Conservation (phyloP, 2,797 vertebrate species). For the Carcharodon carcharias region DNA sequence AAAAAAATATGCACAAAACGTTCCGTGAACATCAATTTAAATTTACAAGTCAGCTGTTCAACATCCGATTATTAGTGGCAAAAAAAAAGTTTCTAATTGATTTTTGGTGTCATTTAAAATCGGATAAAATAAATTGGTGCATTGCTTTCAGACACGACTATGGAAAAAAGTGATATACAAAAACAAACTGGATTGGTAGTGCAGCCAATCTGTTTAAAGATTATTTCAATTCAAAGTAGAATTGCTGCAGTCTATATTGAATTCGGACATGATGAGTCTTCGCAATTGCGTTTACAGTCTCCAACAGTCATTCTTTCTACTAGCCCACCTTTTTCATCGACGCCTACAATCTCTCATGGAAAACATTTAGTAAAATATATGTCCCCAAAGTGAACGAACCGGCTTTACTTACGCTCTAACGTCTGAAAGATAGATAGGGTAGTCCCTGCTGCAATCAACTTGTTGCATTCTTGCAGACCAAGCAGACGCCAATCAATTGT, state of each 20-base stretch:
- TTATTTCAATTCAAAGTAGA: neutral
- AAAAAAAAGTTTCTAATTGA: neutral
- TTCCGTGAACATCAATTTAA: neutral
- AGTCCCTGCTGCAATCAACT: neutral
- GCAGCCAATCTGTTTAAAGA: neutral
- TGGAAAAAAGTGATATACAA: too few species aligned
- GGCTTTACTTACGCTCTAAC: neutral
- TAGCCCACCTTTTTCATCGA: neutral
- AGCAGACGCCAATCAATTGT: neutral
- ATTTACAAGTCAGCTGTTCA: neutral
- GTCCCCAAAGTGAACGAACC: neutral
- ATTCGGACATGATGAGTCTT: neutral
- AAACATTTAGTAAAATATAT: neutral
- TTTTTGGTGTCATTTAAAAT: neutral
- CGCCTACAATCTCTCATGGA: neutral
- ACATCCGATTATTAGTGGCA: neutral
- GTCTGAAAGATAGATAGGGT: neutral
- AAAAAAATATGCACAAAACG: neutral
- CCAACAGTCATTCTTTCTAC: neutral
- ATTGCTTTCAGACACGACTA: neutral
- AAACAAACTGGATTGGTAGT: too few species aligned
- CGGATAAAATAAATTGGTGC: neutral
- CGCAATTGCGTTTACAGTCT: neutral
- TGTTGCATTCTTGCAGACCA: conserved; percentile 11
- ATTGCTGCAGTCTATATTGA: neutral